Evolutionary conservation across 2,797 vertebrate genomes (phyloP), one percentile per base, ranked within the genome.

Genomic region (Tadarida brasiliensis): DNA sequence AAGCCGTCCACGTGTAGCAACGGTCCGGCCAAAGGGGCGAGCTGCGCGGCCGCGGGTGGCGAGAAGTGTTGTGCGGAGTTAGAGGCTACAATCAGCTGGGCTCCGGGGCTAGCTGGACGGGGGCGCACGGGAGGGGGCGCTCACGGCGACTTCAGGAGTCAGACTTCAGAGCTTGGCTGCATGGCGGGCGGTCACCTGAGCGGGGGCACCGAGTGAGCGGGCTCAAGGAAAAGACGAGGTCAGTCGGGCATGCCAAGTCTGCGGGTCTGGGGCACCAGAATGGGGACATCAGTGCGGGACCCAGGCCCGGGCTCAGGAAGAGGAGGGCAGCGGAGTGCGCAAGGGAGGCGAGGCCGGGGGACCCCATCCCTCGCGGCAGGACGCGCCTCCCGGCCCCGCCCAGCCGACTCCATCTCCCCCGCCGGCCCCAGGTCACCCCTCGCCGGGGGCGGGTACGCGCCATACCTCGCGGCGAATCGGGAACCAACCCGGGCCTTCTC

Each of bases 401-500:
- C 65, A 6, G 95, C 68, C 20, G 73, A 70, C 91, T 71, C 61
- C 68, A 49, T 65, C 35, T 44, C 30, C 82, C 90, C 67, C 22
- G 74, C 61, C 2, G 91, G 77, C 91, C 93, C 93, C 44, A 9
- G 47, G 19, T 1, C 57, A 44, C 56, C 93, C 94, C 85, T 47
- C 1, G 73, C 39, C 78, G 39, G 70, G 47, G n/a, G 49, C n/a
- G 44, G 85, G 54, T 19, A 57, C 77, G 61, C 65, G 24, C 92
- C 96, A 93, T 97, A 97, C 97, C 96, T 97, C 94, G 90, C 63
- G 19, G 90, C 28, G 22, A 91, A 89, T 83, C 94, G 82, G 56
- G 93, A 73, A 56, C 93, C 61, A 47, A 61, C 26, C 74, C 49
- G 1, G 85, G n/a, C 85, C 96, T 96, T 30, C 82, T 71, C 54